A percentile compares a stretch with the other conserved stretches of the same genome.
phyloP scores from a whole-genome alignment of 2,888 invertebrate species.

The Ormyrus rosae region DNA sequence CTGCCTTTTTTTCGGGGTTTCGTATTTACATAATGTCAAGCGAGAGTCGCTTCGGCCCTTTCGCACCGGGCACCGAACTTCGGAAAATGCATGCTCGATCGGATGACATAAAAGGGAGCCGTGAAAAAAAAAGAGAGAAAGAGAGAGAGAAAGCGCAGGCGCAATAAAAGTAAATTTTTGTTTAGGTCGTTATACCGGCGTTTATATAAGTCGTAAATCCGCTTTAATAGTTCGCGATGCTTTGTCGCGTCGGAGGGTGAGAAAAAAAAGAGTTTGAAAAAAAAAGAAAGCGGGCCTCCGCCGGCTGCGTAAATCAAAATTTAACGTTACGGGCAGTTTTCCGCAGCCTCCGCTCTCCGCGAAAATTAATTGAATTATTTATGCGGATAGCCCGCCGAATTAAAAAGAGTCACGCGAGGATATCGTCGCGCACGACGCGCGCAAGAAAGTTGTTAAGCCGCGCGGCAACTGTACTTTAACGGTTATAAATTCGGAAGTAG shows the following conservation, averaged over 20 bases:
- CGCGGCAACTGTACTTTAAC: constrained; percentile 4
- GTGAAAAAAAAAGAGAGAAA: constrained; percentile 1
- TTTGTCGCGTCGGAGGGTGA: constrained; percentile 6
- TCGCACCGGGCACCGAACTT: not conserved
- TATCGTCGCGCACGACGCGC: not conserved
- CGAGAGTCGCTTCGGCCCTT: constrained; percentile 8
- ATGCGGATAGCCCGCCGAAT: constrained; percentile 5
- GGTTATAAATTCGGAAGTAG: constrained; percentile 44
- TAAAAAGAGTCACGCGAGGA: constrained; percentile 25
- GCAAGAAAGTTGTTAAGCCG: constrained; percentile 31
- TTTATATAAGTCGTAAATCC: constrained; percentile 45
- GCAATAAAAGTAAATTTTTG: constrained; percentile 50
- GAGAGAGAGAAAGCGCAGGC: not conserved
- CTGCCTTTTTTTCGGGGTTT: constrained; percentile 16
- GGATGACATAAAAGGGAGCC: constrained; percentile 1
- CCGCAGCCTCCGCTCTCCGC: not conserved
- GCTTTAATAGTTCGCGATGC: constrained; percentile 28
- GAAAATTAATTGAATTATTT: constrained; percentile 45
- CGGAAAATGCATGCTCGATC: not conserved
- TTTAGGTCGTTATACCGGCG: constrained; percentile 49
- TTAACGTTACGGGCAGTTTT: constrained; percentile 17
- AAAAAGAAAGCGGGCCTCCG: not conserved
- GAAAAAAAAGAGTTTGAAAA: not conserved
- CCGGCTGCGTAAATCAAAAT: constrained; percentile 24
- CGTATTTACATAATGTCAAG: constrained; percentile 43